These are phyloP conservation scores for Ectemnius cavifrons DNA, from an alignment of 2,888 invertebrate species.

Conservation along the genomic window DNA sequence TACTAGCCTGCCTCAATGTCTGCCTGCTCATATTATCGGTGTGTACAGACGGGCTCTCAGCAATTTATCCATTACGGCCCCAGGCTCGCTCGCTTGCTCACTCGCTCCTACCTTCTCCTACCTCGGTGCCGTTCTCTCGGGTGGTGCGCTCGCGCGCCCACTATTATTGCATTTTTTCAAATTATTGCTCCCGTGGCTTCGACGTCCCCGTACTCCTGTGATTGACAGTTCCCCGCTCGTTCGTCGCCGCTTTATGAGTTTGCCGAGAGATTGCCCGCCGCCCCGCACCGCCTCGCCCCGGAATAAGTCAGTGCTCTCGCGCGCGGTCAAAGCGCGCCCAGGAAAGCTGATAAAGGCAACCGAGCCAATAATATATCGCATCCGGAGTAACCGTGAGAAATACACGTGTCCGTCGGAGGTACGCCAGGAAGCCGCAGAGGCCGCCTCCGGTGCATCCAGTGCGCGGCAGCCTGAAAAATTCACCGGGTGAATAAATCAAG, in stretches of 20 bases:
- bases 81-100: conserved; percentile 27
- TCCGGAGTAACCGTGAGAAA: conserved; percentile 44
- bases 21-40: conserved; percentile 75
- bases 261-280: neutral
- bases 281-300: neutral
- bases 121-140: no score
- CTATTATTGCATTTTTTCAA: conserved; percentile 77
- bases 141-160: conserved; percentile 62
- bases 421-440: conserved; percentile 52
- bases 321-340: conserved; percentile 16
- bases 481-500: conserved; percentile 75
- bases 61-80: conserved; percentile 78
- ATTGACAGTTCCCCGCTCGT: conserved; percentile 35
- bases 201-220: conserved; percentile 39
- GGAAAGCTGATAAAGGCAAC: neutral
- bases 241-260: conserved; percentile 23
- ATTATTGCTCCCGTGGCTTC: conserved; percentile 61
- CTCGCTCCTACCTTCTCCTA: no score
- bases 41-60: conserved; percentile 72
- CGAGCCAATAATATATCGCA: conserved; percentile 47
- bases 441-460: conserved; percentile 42
- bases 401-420: conserved; percentile 54
- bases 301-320: neutral
- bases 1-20: conserved; percentile 51
- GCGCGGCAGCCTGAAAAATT: conserved; percentile 67